Evolutionary conservation across 2,888 invertebrate species (phyloP), one percentile per base, ranked within the genome.

Genomic region (Nowickia ferox): DNA sequence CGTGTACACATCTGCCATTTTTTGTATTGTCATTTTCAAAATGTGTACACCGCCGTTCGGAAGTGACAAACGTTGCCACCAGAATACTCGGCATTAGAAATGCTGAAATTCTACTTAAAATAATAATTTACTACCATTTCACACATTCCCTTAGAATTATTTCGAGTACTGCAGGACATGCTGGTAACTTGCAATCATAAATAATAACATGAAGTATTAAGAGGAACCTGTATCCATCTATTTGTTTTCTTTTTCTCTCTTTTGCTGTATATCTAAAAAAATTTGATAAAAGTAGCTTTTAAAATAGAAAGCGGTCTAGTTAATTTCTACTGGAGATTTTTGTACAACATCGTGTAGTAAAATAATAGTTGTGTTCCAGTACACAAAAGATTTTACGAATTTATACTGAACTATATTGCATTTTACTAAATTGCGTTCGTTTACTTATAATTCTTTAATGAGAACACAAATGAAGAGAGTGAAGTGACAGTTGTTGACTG

Each of bases 281-380:
- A 51, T 69, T 30, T 22, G 5, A 51, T 53, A 51, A 53, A 53
- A 61, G 59, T 61, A 30, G 69, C 22, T 30, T 69, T 61, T 19
- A 61, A 79, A 78, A 63, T 46, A 30, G 44, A 79, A 61, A 79
- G 78, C 71, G 78, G 78, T 79, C 51, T 53, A 63, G 61, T 71
- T 78, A 69, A 69, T 69, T 51, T 71, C 22, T 59, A 51, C 42
- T 40, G 57, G 30, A 57, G 68, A 59, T 59, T 51, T 75, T 75
- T 30, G 44, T 76, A 76, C 66, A 13, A 57, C 19, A 22, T 69
- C 42, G 30, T 30, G 9, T 78, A 51, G 69, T 61, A 78, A 78
- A 48, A 42, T 78, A 69, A 69, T 75, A 75, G 30, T 30, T 30
- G 30, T 30, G 30, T 30, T 30, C 30, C 3, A 30, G 2, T 3